Evolutionary conservation across 2,888 invertebrate genomes (phyloP).

Genomic region (Aleiodes leptofemur): DNA sequence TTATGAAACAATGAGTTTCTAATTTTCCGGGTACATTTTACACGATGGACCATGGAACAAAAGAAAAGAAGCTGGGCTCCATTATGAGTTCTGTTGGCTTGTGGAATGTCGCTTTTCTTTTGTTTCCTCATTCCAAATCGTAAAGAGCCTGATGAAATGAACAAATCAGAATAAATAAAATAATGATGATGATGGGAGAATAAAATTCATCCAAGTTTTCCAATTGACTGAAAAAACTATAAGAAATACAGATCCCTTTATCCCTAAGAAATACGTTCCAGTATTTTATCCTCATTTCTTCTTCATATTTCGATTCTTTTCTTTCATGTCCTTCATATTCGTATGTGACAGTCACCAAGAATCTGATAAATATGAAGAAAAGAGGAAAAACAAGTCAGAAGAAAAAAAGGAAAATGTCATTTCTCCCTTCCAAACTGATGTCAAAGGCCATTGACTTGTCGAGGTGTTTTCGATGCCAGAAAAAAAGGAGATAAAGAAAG

Average conservation of each 20-base stretch:
- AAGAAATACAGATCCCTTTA: not conserved
- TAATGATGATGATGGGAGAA: not conserved
- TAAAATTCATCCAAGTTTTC: not conserved
- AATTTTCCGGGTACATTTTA: conserved; percentile 39
- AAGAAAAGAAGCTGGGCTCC: conserved; percentile 15
- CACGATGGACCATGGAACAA: conserved; percentile 38
- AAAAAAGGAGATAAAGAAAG: not conserved
- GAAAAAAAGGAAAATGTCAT: conserved; percentile 40
- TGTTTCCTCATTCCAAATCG: no score
- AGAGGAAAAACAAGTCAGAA: conserved; percentile 25
- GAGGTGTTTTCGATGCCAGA: conserved; percentile 12
- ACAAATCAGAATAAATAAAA: conserved; percentile 13
- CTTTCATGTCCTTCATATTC: no score
- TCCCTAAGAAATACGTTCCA: not conserved
- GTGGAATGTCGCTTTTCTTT: not conserved
- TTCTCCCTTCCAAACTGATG: conserved; percentile 12
- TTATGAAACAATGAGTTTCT: conserved; percentile 44
- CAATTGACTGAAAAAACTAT: not conserved
- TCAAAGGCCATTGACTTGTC: conserved; percentile 36
- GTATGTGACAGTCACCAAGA: conserved; percentile 22
- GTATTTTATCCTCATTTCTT: conserved; percentile 41
- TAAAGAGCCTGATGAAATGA: not conserved
- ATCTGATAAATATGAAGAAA: conserved; percentile 24
- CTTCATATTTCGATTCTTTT: conserved; percentile 30
- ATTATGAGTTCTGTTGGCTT: conserved; percentile 20